A percentile compares a stretch with the other conserved stretches of the same genome.
Evolutionary conservation across 2,113 vertebrate species (phyloP).

Genomic region (Butorides virescens): DNA sequence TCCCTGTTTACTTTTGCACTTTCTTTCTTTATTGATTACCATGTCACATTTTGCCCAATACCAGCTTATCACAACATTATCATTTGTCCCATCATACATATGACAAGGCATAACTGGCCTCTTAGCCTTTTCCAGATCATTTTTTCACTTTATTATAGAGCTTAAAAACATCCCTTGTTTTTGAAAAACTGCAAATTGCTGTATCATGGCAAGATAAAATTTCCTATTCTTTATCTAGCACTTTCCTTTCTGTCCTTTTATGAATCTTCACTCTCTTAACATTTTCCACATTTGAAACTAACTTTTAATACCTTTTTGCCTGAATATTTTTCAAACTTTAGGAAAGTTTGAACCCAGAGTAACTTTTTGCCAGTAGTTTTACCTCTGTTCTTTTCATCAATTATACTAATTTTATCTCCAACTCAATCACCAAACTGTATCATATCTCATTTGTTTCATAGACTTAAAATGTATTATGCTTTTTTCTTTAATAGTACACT

Average conservation of each 20-base stretch:
- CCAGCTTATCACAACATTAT: background rate
- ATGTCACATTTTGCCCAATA: background rate
- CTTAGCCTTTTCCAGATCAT: background rate
- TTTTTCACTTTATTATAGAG: background rate
- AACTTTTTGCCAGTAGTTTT: background rate
- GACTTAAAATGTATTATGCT: background rate
- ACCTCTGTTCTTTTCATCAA: background rate
- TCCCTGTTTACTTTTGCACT: background rate
- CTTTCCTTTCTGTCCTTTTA: background rate
- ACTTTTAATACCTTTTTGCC: background rate
- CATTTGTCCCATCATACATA: background rate
- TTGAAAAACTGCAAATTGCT: background rate
- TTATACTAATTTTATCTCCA: background rate
- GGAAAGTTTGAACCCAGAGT: background rate
- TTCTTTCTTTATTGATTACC: background rate
- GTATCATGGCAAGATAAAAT: background rate
- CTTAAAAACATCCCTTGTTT: background rate
- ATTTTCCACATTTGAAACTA: background rate
- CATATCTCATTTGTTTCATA: background rate
- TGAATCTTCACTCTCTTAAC: background rate
- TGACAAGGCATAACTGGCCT: background rate
- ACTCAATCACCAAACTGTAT: background rate
- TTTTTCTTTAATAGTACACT: background rate
- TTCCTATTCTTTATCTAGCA: background rate
- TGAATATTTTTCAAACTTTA: background rate